Evolutionary conservation across 1,140 invertebrate species (phyloP).

Genomic region (Euborellia annulipes): DNA sequence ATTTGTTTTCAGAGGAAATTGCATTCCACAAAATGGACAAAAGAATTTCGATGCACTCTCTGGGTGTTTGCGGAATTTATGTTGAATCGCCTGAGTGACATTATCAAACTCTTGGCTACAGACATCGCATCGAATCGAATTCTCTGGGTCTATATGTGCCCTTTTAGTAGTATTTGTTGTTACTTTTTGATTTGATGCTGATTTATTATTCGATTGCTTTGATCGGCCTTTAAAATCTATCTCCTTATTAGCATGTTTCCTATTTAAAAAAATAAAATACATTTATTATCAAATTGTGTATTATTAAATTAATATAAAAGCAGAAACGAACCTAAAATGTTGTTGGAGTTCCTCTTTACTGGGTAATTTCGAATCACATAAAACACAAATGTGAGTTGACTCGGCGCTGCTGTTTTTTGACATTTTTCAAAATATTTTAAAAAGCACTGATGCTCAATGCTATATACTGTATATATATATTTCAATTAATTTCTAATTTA

Average conservation of each 20-base stretch:
- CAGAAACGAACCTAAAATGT: constrained; percentile 29
- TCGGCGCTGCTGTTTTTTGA: not conserved
- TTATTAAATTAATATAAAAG: not conserved
- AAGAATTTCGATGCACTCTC: constrained; percentile 43
- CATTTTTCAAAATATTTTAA: too few relatives aligned
- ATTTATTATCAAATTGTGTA: not conserved
- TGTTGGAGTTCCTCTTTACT: constrained; percentile 32
- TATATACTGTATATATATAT: too few relatives aligned
- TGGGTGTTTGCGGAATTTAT: constrained; percentile 48
- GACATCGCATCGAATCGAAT: constrained; percentile 36
- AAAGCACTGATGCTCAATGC: too few relatives aligned
- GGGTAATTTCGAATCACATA: constrained; percentile 29
- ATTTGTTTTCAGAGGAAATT: constrained; percentile 48
- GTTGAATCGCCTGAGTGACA: constrained; percentile 44
- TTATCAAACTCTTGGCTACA: constrained; percentile 39
- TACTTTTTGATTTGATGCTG: not conserved
- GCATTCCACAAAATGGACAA: constrained; percentile 48
- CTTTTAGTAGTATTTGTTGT: constrained; percentile 1
- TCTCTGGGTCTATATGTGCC: not conserved
- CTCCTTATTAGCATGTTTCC: constrained; percentile 35
- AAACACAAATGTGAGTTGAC: constrained; percentile 24
- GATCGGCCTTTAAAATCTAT: constrained; percentile 24
- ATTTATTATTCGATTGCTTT: constrained; percentile 4
- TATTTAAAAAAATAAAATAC: constrained; percentile 15
- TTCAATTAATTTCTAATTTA: too few relatives aligned